Evolutionary conservation across 2,888 invertebrate genomes (phyloP), one percentile per base, ranked within the genome.

Genomic region (Drosophila anomalata): DNA sequence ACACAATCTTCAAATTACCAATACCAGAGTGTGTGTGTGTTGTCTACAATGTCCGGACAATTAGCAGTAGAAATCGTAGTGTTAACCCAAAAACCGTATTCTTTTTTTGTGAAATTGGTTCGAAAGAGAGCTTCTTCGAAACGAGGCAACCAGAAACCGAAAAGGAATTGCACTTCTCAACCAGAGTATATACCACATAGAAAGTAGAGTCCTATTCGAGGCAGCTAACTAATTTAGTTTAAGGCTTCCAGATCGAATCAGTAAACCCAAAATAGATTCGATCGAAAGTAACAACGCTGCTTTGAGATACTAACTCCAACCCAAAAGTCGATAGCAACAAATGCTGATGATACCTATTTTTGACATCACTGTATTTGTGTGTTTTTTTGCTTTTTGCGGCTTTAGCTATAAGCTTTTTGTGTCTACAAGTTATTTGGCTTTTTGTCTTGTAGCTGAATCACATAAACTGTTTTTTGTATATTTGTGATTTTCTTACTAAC

Each of bases 331-430:
- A 65, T 17, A 53, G 67, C 65, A 41, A 66, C 65, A 65, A 65
- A 55, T 65, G 65, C 67, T 54, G 65, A 65, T 67, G 39, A 65
- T 54, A 47, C 46, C 67, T 63, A 33, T 66, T 69, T 63, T 63
- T 72, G 56, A 57, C 55, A 51, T 62, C 77, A 77, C 75, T 51
- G 29, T 54, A 57, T 48, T 75, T 75, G 55, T 72, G 44, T 29
- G 51, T 47, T 41, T 39, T 69, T 87, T 82, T 87, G 81, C 85
- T 84, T 82, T 87, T 87, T 79, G 81, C 72, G 75, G 87, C 85
- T 82, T 81, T 61, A 62, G 52, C 69, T 72, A 55, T 42, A 47
- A 62, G 63, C 51, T 59, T 68, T 73, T 66, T 59, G 47, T 56
- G 58, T 39, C 72, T 72, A 65, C 55, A 41, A 33, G 22, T 66